Percentiles rank a stretch among this genome's conserved stretches.
Conservation (phyloP, 2,113 vertebrate species). For the Morone chrysops region DNA sequence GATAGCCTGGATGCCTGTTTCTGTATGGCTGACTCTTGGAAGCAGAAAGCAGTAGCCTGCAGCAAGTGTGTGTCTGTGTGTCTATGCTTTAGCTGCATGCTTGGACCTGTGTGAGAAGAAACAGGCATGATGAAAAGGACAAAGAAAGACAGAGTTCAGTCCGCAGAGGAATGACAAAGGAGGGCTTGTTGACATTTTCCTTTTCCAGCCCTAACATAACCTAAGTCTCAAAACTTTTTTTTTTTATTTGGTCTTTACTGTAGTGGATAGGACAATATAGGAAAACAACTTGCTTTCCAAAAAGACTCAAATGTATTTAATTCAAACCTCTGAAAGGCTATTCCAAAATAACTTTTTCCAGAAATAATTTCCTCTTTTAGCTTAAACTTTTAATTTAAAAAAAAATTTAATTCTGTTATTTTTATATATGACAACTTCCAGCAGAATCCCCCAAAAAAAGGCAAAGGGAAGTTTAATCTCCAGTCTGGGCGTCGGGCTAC, state of each 20-base stretch:
- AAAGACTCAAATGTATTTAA: background rate
- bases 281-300: background rate
- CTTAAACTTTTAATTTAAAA: background rate
- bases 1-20: conserved; percentile 40
- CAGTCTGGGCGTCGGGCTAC: background rate
- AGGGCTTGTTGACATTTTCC: no score
- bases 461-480: conserved; percentile 7
- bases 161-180: background rate
- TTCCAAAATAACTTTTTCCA: background rate
- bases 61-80: conserved; percentile 39
- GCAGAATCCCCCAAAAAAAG: background rate
- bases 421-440: background rate
- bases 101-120: conserved; percentile 59
- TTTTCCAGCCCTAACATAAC: no score
- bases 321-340: background rate
- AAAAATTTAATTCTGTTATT: background rate
- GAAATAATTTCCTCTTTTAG: background rate
- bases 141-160: conserved; percentile 20
- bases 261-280: background rate
- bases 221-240: background rate
- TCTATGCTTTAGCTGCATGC: conserved; percentile 54
- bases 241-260: background rate
- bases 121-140: conserved; percentile 26
- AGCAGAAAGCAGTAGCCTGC: conserved; percentile 69
- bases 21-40: conserved; percentile 49